phyloP scores from a whole-genome alignment of 2,113 vertebrate species.

The Crotalus horridus region DNA sequence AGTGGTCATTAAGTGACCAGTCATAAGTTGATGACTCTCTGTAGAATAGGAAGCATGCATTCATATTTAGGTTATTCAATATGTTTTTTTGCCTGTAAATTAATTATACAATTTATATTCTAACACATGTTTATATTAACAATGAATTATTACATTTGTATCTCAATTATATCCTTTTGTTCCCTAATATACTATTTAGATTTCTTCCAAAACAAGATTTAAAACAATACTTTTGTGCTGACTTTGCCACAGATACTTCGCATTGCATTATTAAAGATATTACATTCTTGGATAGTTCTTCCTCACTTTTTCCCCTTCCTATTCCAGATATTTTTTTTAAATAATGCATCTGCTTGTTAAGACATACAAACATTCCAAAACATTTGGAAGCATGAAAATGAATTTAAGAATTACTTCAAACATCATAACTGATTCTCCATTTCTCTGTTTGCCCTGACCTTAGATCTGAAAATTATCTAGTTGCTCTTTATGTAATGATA shows the following conservation, averaged over 20 bases:
- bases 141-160: not conserved
- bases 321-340: not conserved
- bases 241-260: not conserved
- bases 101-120: not conserved
- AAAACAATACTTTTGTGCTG: not conserved
- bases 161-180: not conserved
- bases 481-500: not conserved
- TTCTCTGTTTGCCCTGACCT: not conserved
- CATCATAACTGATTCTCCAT: not conserved
- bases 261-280: not conserved
- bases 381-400: not conserved
- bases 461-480: not conserved
- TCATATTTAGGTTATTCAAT: not conserved
- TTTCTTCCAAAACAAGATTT: not conserved
- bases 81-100: not conserved
- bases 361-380: not conserved
- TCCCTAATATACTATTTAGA: not conserved
- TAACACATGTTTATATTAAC: not conserved
- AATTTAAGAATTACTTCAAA: not conserved
- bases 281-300: not conserved
- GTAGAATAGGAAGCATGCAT: not conserved
- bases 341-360: not conserved
- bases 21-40: not conserved
- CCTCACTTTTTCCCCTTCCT: not conserved
- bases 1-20: not conserved